Evolutionary conservation across 2,797 vertebrate genomes (phyloP), one percentile per base, ranked within the genome.

Genomic region (Semotilus atromaculatus): DNA sequence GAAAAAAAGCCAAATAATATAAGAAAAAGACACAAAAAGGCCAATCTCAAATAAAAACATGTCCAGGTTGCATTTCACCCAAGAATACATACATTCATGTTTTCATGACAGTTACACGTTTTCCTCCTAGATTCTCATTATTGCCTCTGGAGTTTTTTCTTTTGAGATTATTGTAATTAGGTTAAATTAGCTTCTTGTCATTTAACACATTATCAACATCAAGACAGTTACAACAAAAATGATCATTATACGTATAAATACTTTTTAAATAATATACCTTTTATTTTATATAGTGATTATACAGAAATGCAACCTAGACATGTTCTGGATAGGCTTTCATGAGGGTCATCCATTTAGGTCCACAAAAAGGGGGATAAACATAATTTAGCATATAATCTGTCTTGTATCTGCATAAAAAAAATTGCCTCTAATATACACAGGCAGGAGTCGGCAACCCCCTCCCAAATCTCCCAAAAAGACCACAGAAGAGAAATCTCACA

Each of bases 21-120:
- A 86, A 90, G 81, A 92, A 89, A 92, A 91, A 85, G 87, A 90
- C 11, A 43, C 11, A 88, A 87, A 88, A 90, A 93, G 89, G 91
- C 90, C 89, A 18, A 76, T 67, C 43, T 36, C 29, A 64, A 43
- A 73, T 67, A 75, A 76, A 55, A 40, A 40, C 81, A 40, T 29
- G 1, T 40, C 51, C n/a, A 31, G 48, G 11, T 53, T 19, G 31
- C 8, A 66, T 34, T 55, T 53, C 66, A 29, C 34, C 18, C 38
- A n/a, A 68, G 2, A 36, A 66, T 34, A 29, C 2, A 48, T 10
- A n/a, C 14, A 48, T 48, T 48, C 45, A 48, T 16, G 13, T 51
- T 51, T 73, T 21, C 8, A 51, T 60, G 23, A 58, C 3, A 10
- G 21, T 10, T 23, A 7, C 23, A n/a, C 23, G 26, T 45, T 48